phyloP scores from a whole-genome alignment of 2,888 invertebrate species.

The Eumacrocentrus americanus region DNA sequence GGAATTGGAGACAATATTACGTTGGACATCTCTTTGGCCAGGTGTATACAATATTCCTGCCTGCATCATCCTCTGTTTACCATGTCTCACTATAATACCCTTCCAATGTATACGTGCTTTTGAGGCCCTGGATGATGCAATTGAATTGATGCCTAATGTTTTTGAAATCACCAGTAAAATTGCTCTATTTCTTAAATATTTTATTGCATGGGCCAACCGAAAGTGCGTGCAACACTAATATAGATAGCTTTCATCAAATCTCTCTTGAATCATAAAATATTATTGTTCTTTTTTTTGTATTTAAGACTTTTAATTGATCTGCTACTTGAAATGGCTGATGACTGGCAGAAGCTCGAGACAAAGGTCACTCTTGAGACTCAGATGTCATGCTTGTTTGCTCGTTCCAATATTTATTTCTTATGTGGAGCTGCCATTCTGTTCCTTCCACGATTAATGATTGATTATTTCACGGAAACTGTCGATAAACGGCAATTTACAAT shows the following conservation, averaged over 20 bases:
- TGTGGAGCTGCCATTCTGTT: neutral
- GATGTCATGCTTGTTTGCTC: neutral
- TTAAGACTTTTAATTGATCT: constrained; percentile 8
- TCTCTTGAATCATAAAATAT: neutral
- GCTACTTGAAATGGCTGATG: constrained; percentile 13
- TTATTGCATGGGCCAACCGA: constrained; percentile 11
- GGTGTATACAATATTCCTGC: neutral
- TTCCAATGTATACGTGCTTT: constrained; percentile 15
- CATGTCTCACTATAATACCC: constrained; percentile 8
- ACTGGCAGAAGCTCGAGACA: neutral
- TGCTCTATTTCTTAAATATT: too few species aligned
- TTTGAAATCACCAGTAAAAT: neutral
- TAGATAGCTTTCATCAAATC: neutral
- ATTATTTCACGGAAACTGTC: neutral
- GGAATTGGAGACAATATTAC: neutral
- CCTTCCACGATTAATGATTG: neutral
- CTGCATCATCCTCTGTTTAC: neutral
- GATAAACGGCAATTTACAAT: constrained; percentile 4
- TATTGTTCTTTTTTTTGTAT: neutral
- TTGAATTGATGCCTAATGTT: constrained; percentile 7
- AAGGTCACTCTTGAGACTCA: neutral
- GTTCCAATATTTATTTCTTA: neutral
- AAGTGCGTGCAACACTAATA: constrained; percentile 8
- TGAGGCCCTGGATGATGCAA: neutral
- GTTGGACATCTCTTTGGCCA: neutral